Evolutionary conservation across 1,140 invertebrate species (phyloP).

Genomic region (Trialeurodes vaporariorum): DNA sequence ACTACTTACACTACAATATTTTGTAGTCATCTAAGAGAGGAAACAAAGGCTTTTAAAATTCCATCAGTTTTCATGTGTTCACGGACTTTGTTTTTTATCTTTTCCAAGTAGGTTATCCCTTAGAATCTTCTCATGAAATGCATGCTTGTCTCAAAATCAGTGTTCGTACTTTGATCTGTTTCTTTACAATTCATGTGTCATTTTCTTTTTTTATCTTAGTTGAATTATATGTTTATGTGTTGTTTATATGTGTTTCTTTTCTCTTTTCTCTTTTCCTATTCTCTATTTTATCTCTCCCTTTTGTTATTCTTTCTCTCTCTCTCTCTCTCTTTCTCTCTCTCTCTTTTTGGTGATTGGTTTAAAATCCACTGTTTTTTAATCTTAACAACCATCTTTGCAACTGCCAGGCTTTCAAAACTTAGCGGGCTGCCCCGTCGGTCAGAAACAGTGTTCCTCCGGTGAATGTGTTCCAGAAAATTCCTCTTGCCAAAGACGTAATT

Average conservation of each 20-base stretch:
- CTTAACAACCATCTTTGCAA: neutral
- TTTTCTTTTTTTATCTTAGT: neutral
- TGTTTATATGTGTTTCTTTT: neutral
- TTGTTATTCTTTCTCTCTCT: too few relatives aligned
- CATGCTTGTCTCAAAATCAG: neutral
- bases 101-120: too few relatives aligned
- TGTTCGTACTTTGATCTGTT: neutral
- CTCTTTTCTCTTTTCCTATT: too few relatives aligned
- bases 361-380: neutral
- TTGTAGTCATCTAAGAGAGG: too few relatives aligned
- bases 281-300: too few relatives aligned
- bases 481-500: too few relatives aligned
- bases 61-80: too few relatives aligned
- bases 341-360: neutral
- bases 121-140: neutral
- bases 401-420: neutral
- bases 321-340: too few relatives aligned
- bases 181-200: neutral
- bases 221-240: neutral
- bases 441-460: neutral
- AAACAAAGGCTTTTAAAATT: too few relatives aligned
- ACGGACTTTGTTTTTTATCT: too few relatives aligned
- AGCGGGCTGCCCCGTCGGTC: neutral
- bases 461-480: neutral
- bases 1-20: too few relatives aligned